These are phyloP conservation scores for Carabus problematicus DNA, from an alignment of 2,888 invertebrate genomes.

Conservation along the genomic window DNA sequence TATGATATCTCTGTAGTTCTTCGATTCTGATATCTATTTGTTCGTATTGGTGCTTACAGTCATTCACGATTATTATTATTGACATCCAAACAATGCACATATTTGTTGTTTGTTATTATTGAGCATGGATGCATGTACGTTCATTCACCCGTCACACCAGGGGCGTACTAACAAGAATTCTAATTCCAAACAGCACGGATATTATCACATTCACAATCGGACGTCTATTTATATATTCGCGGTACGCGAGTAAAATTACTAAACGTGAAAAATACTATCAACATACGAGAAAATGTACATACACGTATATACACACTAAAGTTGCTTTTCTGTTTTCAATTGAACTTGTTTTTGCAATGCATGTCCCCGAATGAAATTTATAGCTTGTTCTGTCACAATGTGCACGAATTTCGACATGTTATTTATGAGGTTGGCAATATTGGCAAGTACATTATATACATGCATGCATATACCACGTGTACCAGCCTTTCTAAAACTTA, in stretches of 20 bases:
- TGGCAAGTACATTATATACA: constrained; percentile 2
- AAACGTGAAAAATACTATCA: not conserved
- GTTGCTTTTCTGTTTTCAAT: constrained; percentile 12
- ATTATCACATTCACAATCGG: too few species aligned
- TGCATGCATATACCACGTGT: not conserved
- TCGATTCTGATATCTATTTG: too few species aligned
- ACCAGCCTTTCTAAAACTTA: constrained; percentile 12
- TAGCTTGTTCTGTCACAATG: constrained; percentile 37
- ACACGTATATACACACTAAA: constrained; percentile 1
- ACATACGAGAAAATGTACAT: not conserved
- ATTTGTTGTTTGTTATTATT: too few species aligned
- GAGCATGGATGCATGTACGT: not conserved
- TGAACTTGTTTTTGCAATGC: constrained; percentile 11
- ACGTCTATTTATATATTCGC: too few species aligned
- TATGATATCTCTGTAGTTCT: too few species aligned
- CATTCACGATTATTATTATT: too few species aligned
- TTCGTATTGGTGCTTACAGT: too few species aligned
- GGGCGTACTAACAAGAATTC: too few species aligned
- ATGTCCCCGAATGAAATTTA: constrained; percentile 19
- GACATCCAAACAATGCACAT: too few species aligned
- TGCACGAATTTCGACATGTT: constrained; percentile 34
- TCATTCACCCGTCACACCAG: not conserved
- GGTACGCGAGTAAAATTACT: not conserved
- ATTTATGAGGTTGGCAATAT: constrained; percentile 29
- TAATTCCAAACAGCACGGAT: too few species aligned